Conservation (phyloP, 2,113 vertebrate genomes). For the Phalacrocorax carbo region DNA sequence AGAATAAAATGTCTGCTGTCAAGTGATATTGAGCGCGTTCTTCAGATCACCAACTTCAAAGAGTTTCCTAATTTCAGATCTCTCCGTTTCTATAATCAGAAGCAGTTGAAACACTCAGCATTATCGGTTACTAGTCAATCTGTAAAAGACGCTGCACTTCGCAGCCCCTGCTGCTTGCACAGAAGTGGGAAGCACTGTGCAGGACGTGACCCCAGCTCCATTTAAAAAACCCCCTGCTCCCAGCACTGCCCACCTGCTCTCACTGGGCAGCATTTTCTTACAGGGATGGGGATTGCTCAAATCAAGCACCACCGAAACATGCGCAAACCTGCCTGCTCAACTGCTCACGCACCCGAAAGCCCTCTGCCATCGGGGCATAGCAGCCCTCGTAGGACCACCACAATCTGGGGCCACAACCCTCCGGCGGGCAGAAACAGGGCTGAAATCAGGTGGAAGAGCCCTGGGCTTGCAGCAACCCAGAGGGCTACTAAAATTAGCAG, state of each 20-base stretch:
- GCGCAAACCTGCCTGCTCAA: neutral
- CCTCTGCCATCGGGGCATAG: neutral
- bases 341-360: neutral
- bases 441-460: neutral
- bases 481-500: neutral
- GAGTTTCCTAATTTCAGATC: neutral
- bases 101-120: neutral
- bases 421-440: rapidly evolving
- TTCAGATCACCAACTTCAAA: slow-evolving; percentile 2
- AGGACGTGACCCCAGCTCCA: neutral
- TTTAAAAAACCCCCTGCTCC: neutral
- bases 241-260: rapidly evolving
- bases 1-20: neutral
- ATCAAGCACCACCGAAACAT: rapidly evolving
- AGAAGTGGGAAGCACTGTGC: neutral
- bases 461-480: neutral
- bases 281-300: rapidly evolving
- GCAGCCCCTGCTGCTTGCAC: neutral
- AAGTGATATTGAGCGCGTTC: neutral
- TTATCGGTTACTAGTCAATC: neutral
- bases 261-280: rapidly evolving
- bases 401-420: neutral
- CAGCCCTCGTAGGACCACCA: neutral
- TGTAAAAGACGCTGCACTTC: neutral
- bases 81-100: neutral